Evolutionary conservation across 2,797 vertebrate genomes (phyloP), one percentile per base, ranked within the genome.

Genomic region (Parauchenoglanis punctatus): DNA sequence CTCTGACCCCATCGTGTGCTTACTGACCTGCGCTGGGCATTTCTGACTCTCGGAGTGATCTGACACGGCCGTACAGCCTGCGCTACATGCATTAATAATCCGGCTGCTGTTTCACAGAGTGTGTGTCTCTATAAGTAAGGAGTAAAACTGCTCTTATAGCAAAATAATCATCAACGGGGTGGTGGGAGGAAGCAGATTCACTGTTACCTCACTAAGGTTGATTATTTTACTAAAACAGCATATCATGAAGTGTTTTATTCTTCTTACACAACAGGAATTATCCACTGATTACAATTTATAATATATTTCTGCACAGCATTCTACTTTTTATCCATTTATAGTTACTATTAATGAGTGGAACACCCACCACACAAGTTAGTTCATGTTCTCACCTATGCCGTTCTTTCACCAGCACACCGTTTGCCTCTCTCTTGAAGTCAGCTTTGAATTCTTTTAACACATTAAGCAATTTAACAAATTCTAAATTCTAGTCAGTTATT

Each of bases 81-180:
- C 92, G 93, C 92, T 93, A 92, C 92, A 94, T 96, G 94, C 95
- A 96, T 96, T 95, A 95, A 94, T 95, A 95, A 94, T 91, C 88
- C 87, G 82, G 73, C 61, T 61, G 78, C 54, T 35, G 28, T 20
- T 58, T 58, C 54, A 23, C 28, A n/a, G 18, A 25, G 20, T 46
- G 18, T 31, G n/a, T 31, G n/a, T 56, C 15, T 56, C 75, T 77
- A 18, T 2, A 56, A 35, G 8, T 23, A 8, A 54, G 7, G 15
- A 28, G 75, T 17, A 15, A 56, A 58, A 58, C 1, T 17, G 25
- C 49, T 54, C 13, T 77, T 77, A 59, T 54, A 89, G 86, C 90
- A 91, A 28, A 77, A 28, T 18, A 77, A 18, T 54, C 49, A 18
- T 28, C 8, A 11, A 52, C 6, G 7, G 12, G 25, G 23, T 52